Evolutionary conservation across 2,113 vertebrate genomes (phyloP).

Genomic region (Salvator merianae): DNA sequence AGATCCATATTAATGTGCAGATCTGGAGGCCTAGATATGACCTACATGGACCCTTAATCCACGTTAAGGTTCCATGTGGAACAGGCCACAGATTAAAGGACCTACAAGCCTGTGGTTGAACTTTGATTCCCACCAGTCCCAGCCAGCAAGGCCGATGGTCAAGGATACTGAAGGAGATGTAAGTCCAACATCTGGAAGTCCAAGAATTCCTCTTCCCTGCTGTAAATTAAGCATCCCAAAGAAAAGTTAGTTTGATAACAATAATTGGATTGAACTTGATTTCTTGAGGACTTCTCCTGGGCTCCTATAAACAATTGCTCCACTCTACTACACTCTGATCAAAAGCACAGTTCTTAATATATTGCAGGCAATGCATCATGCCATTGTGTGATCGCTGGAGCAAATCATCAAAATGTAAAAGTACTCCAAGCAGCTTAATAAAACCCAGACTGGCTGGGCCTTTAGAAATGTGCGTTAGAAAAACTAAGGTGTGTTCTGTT

Average conservation of each 20-base stretch:
- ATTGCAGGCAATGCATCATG: neutral
- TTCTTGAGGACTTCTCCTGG: neutral
- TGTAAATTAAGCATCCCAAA: neutral
- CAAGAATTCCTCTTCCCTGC: neutral
- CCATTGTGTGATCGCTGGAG: neutral
- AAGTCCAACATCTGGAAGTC: neutral
- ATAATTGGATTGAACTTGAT: neutral
- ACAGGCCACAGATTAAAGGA: no score
- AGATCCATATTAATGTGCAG: no score
- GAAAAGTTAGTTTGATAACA: neutral
- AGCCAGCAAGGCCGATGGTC: neutral
- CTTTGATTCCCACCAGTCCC: neutral
- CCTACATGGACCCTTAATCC: no score
- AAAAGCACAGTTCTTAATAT: neutral
- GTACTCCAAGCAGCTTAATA: constrained; percentile 1
- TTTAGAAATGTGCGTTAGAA: neutral
- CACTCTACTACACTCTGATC: neutral
- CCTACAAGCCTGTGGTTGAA: neutral
- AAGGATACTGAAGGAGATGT: neutral
- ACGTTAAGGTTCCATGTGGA: no score
- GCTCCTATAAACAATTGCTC: neutral
- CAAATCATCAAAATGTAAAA: neutral
- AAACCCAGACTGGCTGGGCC: neutral
- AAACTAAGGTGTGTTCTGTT: constrained; percentile 4
- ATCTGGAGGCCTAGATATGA: no score